Base-by-base conservation (phyloP, 2,888 invertebrate species). In the Alloplasta piceator region DNA sequence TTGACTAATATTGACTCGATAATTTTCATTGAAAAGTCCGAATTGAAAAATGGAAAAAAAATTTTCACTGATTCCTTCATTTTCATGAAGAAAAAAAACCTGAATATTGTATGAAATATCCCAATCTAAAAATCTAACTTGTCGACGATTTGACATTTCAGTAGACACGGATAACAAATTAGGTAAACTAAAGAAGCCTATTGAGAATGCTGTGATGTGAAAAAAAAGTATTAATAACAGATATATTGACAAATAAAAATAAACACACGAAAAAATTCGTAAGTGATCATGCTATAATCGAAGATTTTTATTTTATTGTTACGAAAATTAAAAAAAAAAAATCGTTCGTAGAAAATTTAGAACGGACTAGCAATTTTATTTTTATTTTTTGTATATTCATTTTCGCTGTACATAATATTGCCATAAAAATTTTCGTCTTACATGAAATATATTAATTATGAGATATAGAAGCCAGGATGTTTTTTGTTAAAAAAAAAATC, bases 121-220 rank as follows among this genome's bases (percentile, higher is more conserved):
- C 10, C 26, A 14, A 60, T 64, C 60, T 73, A 10, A 50, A 14
- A 46, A 48, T 68, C 41, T 61, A 14, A 58, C 82, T 77, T 82
- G 60, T 74, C 79, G 67, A 78, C 74, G 67, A 84, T 89, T 89
- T 87, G 85, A 86, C 79, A 82, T 89, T 90, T 77, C 90, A 91
- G 91, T 91, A 90, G 86, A 87, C 91, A 88, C 87, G 90, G 91
- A 91, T 87, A 91, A 89, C 84, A 85, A 87, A 88, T 89, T 91
- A 91, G 91, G 91, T 91, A 91, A 91, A 88, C 87, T 89, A 89
- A 89, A 87, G 85, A 86, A 82, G 85, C 84, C 89, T 90, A 89
- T 89, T 90, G 89, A 90, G 90, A 90, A 91, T 91, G 88, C 89
- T 90, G 89, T 88, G 85, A 88, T 87, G 88, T 90, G 89, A 90